Conservation (phyloP, 1,140 invertebrate species). For the Neotoxoptera formosana region DNA sequence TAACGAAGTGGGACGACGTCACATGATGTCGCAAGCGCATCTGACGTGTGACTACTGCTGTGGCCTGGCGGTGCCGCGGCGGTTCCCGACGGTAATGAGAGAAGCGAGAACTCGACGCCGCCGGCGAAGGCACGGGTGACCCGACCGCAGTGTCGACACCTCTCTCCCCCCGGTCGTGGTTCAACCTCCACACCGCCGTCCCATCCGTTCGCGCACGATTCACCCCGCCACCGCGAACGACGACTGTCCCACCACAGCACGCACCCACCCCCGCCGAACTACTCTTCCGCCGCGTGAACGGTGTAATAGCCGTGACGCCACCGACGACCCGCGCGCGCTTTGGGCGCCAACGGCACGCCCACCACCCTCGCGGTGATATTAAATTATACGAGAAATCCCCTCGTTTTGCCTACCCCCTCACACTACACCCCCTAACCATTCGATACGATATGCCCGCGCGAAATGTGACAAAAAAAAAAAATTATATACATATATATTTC, state of each 20-base stretch:
- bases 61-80: conserved; percentile 50
- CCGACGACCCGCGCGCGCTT: conserved; percentile 57
- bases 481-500: background rate
- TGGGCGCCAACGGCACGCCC: conserved; percentile 57
- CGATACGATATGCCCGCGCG: conserved; percentile 21
- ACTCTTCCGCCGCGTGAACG: background rate
- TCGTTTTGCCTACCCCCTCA: conserved; percentile 4
- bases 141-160: conserved; percentile 58
- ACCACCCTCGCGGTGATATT: conserved; percentile 54
- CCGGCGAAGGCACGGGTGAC: conserved; percentile 54
- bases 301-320: conserved; percentile 58
- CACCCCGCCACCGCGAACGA: background rate
- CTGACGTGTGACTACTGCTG: conserved; percentile 55
- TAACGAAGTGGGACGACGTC: conserved; percentile 34
- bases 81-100: conserved; percentile 56
- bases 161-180: conserved; percentile 35
- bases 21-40: conserved; percentile 54
- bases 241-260: background rate
- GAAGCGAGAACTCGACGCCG: conserved; percentile 57
- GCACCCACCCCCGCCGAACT: background rate
- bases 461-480: conserved; percentile 46
- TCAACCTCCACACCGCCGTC: conserved; percentile 47
- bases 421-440: background rate
- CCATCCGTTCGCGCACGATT: background rate
- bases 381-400: conserved; percentile 57